A percentile compares a stretch with the other conserved stretches of the same genome.
Evolutionary conservation across 2,888 invertebrate genomes (phyloP).

Genomic region (Zaprionus bogoriensis): DNA sequence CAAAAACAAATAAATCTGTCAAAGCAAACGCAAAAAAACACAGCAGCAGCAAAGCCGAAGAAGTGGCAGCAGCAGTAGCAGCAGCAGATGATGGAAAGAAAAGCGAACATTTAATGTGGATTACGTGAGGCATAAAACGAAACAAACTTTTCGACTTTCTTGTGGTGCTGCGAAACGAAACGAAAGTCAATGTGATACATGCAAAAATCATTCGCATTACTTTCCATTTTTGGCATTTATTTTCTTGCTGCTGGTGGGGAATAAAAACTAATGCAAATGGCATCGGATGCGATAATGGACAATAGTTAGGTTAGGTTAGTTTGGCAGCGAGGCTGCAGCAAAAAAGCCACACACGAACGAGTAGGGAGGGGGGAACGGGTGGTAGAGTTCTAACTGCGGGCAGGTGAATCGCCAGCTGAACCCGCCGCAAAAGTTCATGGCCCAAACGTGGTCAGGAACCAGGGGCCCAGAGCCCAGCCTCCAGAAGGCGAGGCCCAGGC

Average conservation of each 20-base stretch:
- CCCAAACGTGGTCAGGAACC: conserved; percentile 25
- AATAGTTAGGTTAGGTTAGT: not conserved
- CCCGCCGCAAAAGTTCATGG: conserved; percentile 20
- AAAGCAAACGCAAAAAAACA: conserved; percentile 16
- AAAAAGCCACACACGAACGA: no score
- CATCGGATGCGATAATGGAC: not conserved
- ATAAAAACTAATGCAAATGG: conserved; percentile 2
- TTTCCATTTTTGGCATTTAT: conserved; percentile 50
- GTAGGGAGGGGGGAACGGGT: not conserved
- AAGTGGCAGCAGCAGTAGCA: not conserved
- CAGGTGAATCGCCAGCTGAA: conserved; percentile 1
- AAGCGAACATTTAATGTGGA: conserved; percentile 44
- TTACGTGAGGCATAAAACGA: conserved; percentile 49
- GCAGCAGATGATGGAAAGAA: conserved; percentile 10
- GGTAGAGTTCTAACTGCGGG: not conserved
- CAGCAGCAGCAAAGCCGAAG: not conserved
- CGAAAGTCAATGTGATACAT: conserved; percentile 49
- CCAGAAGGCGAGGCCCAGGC: no score
- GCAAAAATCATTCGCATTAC: conserved; percentile 18
- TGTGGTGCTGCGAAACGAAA: conserved; percentile 28
- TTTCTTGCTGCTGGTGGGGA: no score
- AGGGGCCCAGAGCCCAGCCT: no score
- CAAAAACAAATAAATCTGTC: conserved; percentile 53
- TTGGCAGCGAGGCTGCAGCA: not conserved
- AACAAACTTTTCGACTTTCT: conserved; percentile 36